Conservation (phyloP, 37 sponge, comb jelly and placozoan genomes). For the Tethya wilhelma region DNA sequence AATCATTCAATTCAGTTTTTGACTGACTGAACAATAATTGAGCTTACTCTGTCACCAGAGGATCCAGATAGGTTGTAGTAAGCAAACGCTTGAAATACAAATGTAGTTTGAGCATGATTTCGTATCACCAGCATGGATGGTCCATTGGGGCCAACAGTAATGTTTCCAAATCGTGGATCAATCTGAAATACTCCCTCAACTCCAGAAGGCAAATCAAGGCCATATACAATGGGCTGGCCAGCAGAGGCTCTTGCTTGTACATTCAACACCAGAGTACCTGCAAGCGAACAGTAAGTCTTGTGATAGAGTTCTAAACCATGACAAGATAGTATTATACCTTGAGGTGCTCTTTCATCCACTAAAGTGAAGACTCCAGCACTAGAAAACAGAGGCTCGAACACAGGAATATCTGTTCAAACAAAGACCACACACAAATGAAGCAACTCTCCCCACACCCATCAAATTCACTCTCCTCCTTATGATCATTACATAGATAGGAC, state of each 20-base stretch:
- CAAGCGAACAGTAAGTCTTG: neutral
- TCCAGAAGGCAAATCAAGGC: constrained; percentile 7
- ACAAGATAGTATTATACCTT: constrained; percentile 10
- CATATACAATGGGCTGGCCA: constrained; percentile 19
- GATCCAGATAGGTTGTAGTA: constrained; percentile 28
- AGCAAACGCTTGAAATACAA: constrained; percentile 23
- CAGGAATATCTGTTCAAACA: constrained; percentile 20
- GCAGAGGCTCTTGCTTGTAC: constrained; percentile 13
- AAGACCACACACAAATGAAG: neutral
- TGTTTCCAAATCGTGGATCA: constrained; percentile 1
- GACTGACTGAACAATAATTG: neutral
- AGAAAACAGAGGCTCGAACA: constrained; percentile 40
- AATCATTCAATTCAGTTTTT: neutral
- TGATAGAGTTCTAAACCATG: neutral
- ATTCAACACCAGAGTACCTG: constrained; percentile 19
- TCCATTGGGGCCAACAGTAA: constrained; percentile 39
- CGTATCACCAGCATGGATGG: neutral
- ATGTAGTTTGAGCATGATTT: neutral
- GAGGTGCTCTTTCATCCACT: constrained; percentile 23
- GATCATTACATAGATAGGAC: neutral
- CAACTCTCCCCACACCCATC: neutral
- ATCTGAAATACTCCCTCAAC: constrained; percentile 25
- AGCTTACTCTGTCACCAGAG: constrained; percentile 24
- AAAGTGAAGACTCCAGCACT: neutral
- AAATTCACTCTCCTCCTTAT: neutral